Evolutionary conservation across 1,140 invertebrate species (phyloP), one percentile per base, ranked within the genome.

Genomic region (Brachionus angularis): DNA sequence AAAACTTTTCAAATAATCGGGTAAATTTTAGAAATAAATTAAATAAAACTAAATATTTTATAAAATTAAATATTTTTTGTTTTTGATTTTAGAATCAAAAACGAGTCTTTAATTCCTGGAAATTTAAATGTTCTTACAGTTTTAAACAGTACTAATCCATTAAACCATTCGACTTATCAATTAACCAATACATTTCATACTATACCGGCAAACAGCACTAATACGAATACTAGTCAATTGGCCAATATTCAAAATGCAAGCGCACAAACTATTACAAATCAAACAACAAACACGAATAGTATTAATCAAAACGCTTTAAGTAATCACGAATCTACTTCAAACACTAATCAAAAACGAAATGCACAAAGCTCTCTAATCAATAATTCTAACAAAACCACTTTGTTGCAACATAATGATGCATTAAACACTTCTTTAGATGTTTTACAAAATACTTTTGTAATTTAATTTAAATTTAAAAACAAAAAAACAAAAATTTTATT

Each of bases 1-100:
- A 58, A 58, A 58, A 58, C 53, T 58, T 58, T 39, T 21, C 53
- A 58, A 58, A 58, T 58, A 25, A 58, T 58, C 36, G 53, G 53
- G 53, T 58, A 58, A 29, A n/a, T n/a, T n/a, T n/a, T n/a, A n/a
- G 21, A 39, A 39, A 33, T 3, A 1, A 5, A 52, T 29, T 2
- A 25, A 27, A 52, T 50, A 8, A 52, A 27, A 1, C 3, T 3
- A 42, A 7, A 7, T 14, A 42, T 14, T 14, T 42, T 14, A 7
- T 42, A 42, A 42, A 42, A n/a, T 14, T 7, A n/a, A n/a, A 42
- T 42, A 7, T 7, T 14, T 14, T 7, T 14, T 3, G 10, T 5
- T 42, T 7, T 42, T 42, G 10, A 5, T 39, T 39, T 16, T 10
- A 58, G 53, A 21, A 36, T 58, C 3, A 58, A 58, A 58, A 58